Evolutionary conservation across 1,140 invertebrate genomes (phyloP), one percentile per base, ranked within the genome.

Genomic region (Zaprionus kolodkinae): DNA sequence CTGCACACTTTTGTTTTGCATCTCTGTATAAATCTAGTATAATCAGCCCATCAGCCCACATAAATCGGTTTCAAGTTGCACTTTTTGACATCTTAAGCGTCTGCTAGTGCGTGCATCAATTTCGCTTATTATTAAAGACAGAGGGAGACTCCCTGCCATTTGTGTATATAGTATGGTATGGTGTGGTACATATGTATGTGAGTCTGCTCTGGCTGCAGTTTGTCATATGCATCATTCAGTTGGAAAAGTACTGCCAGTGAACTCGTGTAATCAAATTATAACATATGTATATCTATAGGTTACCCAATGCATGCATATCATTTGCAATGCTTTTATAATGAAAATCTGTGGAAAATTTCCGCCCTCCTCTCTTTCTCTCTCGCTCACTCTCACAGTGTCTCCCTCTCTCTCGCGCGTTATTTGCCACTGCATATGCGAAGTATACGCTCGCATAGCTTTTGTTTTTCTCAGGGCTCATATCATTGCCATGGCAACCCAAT

Each of bases 401-500:
- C n/a, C n/a, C n/a, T n/a, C n/a, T 9, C 40, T 10, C 6, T 15
- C n/a, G n/a, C 40, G 6, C 9, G 21, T 21, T 35, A 10, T 21
- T 3, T 36, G 15, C 10, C 10, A 36, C 12, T 33, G 52, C 52
- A 52, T 52, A 52, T 12, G 25, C 6, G 17, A 6, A 13, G 6
- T 43, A 21, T 43, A n/a, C n/a, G 35, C 36, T 27, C 38, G 21
- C 17, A 25, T 40, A 12, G 33, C 30, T 15, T 36, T 57, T 35
- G 30, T 17, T 63, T 67, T 38, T 55, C 36, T 12, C 27, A 61
- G 27, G 43, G 48, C 45, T 68, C 25, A 50, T 15, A 60, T 59
- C 33, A 25, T 64, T 61, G 30, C 33, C 65, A 50, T 60, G 43
- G 15, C 57, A 67, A 61, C 55, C 50, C 48, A 77, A 43, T 75